Conservation (phyloP, 2,888 invertebrate genomes). For the Campoplex capitator region DNA sequence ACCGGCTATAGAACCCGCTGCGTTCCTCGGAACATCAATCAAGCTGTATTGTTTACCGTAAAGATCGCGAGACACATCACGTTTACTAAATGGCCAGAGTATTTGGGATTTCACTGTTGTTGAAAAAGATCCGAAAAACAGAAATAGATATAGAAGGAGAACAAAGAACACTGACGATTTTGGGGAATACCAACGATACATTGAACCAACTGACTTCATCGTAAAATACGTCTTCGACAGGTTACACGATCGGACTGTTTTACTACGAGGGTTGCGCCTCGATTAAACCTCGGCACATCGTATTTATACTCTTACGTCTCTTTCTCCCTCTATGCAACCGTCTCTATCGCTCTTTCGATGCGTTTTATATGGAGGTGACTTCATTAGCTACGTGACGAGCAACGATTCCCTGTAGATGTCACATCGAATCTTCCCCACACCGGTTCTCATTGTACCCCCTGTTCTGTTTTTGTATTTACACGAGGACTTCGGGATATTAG, state of each 20-base stretch:
- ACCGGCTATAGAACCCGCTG: constrained; percentile 42
- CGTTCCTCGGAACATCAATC: neutral
- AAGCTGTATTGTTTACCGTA: constrained; percentile 15
- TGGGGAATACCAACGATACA: neutral
- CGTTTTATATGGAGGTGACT: constrained; percentile 51
- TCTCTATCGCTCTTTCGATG: constrained; percentile 22
- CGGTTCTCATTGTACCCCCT: constrained; percentile 15
- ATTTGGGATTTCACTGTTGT: neutral
- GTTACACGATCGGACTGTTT: constrained; percentile 36
- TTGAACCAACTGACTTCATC: neutral
- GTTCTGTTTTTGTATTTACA: constrained; percentile 1
- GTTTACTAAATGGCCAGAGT: neutral
- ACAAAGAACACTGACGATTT: neutral
- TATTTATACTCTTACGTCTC: constrained; percentile 59
- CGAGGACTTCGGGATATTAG: constrained; percentile 33
- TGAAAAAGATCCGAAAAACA: neutral
- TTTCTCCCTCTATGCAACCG: constrained; percentile 25
- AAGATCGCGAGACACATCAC: constrained; percentile 12
- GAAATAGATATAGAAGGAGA: neutral
- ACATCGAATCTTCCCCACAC: constrained; percentile 8
- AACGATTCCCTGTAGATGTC: constrained; percentile 40
- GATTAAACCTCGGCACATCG: constrained; percentile 36
- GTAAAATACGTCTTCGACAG: neutral
- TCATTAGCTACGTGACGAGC: constrained; percentile 48
- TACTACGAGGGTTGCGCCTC: constrained; percentile 46